Base-by-base conservation (phyloP, 2,113 vertebrate species). In the Trachemys scripta region DNA sequence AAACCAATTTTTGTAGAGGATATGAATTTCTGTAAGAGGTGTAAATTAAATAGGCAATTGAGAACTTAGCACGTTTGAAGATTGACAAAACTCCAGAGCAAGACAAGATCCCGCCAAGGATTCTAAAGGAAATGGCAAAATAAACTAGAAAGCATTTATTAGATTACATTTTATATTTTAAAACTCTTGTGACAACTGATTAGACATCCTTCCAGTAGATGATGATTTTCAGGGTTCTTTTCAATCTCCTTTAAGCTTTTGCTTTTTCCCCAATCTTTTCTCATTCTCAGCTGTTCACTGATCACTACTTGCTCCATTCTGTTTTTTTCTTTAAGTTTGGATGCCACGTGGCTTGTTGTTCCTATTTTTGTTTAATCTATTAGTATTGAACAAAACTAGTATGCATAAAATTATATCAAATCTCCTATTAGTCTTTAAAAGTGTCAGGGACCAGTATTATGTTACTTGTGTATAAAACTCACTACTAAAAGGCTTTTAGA, bases 361-460 rank as follows among this genome's bases (percentile, higher is more conserved):
- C 59, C 45, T 42, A 5, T 81, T 97, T 96, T 76, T 91, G 27
- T 93, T 91, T 91, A 75, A 42, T 42, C 19, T 75, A 35, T 65
- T 65, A 59, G 5, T 31, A 59, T 27, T 29, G 57, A 29, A 17
- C 14, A 94, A 72, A 88, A 56, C 10, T 22, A 86, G 11, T 8
- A 69, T 45, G 88, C 0, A 0, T 78, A 35, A 93, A 92, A 85
- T 89, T 51, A 45, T 82, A 51, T 4, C 56, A 27, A 8, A 3
- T 59, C 78, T 93, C 86, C 14, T 65, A 27, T 90, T 54, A 0
- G 2, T 79, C 20, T 72, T 69, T 88, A 49, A 38, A 50, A 54
- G 53, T 79, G 62, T 89, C n/a, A 9, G 10, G 4, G 31, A 8
- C 2, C 17, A 88, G 7, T 78, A 91, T 80, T 86, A 11, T 35